Evolutionary conservation across 2,797 vertebrate genomes (phyloP), one percentile per base, ranked within the genome.

Genomic region (Helicolenus hilgendorfi): DNA sequence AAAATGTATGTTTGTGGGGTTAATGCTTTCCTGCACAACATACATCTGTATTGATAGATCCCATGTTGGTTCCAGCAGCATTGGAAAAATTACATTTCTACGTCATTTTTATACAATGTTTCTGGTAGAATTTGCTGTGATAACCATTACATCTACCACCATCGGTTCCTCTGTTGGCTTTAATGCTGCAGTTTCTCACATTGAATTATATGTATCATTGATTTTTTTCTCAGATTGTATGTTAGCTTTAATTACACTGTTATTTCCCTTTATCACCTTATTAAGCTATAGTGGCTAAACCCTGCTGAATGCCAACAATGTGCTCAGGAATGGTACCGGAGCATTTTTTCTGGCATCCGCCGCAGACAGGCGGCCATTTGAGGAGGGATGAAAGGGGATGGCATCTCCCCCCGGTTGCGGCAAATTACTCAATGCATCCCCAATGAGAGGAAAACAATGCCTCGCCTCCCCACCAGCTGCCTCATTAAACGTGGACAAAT

Each of bases 401-500:
- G 85, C 81, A 79, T 86, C 84, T 90, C 90, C 81, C 81, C 38
- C 83, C 2, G 20, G 86, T 89, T 87, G 86, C 69, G 13, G 53
- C 85, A 89, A 92, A 93, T 93, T 89, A 89, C 86, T 79, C 77
- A 77, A 55, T 71, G 83, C 76, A 82, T 93, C 86, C 87, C 87
- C 79, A 85, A 83, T 77, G 87, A 81, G 85, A 77, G 31, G 33
- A 45, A 79, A 89, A 92, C 91, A 92, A 94, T 86, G 72, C 24
- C 53, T 72, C 11, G 3, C 76, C 83, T 86, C 72, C 83, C 80
- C 73, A 85, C 65, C 83, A 79, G 86, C 87, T 88, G 92, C 89
- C 80, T 85, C 87, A 91, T 92, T 92, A 90, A 87, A 83, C 33
- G 14, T 53, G 79, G 74, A 89, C 87, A 89, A 91, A 88, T 67